Conservation (phyloP, 1,140 invertebrate genomes). For the Batillaria attramentaria region DNA sequence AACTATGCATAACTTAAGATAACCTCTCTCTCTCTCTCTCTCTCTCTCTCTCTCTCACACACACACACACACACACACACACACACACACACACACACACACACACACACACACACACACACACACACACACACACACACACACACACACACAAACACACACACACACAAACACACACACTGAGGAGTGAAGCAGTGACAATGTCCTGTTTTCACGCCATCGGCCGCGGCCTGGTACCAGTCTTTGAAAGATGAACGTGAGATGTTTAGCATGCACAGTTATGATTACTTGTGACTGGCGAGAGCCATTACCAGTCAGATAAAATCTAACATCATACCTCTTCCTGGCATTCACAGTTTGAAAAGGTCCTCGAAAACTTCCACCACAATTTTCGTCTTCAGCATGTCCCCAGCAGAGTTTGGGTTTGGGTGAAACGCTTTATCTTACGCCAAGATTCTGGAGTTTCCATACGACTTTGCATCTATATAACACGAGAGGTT, state of each 20-base stretch:
- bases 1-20: too few species aligned
- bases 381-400: too few species aligned
- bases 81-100: slow-evolving; percentile 5
- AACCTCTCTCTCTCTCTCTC: neutral
- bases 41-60: neutral
- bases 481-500: neutral
- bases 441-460: too few species aligned
- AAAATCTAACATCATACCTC: neutral
- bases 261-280: neutral
- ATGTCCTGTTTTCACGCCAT: neutral
- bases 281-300: neutral
- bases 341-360: neutral
- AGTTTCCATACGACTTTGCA: too few species aligned
- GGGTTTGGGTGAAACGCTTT: too few species aligned
- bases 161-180: neutral
- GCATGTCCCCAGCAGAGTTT: too few species aligned
- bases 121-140: slow-evolving; percentile 10
- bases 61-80: neutral
- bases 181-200: neutral
- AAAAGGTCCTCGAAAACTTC: neutral
- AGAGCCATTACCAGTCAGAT: neutral
- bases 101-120: slow-evolving; percentile 14
- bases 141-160: neutral
- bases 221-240: neutral
- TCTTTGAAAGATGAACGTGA: neutral